These are phyloP conservation scores for Esox masquinongy DNA, from an alignment of 2,797 vertebrate species.

Conservation along the genomic window DNA sequence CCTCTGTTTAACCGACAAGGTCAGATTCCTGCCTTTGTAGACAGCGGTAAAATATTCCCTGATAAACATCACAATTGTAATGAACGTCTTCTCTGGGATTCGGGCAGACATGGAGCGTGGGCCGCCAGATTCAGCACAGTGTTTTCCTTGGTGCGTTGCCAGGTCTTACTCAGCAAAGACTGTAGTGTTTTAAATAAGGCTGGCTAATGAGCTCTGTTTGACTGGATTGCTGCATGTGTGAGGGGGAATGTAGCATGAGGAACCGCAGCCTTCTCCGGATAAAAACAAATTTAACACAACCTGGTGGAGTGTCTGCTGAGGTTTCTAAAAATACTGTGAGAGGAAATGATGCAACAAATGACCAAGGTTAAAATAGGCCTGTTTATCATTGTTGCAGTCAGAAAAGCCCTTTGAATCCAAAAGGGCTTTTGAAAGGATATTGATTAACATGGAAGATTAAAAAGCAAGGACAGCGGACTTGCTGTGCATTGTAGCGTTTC, in stretches of 20 bases:
- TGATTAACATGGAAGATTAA: background rate
- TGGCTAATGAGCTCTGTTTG: conserved; percentile 44
- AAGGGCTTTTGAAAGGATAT: background rate
- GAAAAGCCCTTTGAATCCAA: background rate
- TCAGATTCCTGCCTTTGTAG: conserved; percentile 30
- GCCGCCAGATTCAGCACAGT: conserved; percentile 42
- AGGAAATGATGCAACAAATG: background rate
- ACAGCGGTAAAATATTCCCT: conserved; percentile 34
- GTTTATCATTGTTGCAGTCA: too few species aligned
- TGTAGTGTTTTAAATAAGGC: conserved; percentile 47
- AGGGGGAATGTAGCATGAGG: conserved; percentile 39
- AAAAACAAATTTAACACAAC: conserved; percentile 24
- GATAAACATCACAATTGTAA: conserved; percentile 36
- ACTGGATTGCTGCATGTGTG: conserved; percentile 12
- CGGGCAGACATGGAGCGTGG: conserved; percentile 26
- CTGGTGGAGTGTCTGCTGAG: background rate
- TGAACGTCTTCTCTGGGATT: background rate
- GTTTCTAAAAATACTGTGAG: background rate
- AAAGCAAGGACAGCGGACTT: background rate
- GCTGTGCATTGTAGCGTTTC: background rate
- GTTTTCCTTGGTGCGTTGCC: conserved; percentile 44
- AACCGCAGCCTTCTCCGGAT: conserved; percentile 27
- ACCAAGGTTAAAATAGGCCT: background rate
- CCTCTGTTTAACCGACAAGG: conserved; percentile 55
- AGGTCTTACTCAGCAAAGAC: conserved; percentile 57